Conservation (phyloP, 2,113 vertebrate genomes). For the Leptobrachium leishanense region DNA sequence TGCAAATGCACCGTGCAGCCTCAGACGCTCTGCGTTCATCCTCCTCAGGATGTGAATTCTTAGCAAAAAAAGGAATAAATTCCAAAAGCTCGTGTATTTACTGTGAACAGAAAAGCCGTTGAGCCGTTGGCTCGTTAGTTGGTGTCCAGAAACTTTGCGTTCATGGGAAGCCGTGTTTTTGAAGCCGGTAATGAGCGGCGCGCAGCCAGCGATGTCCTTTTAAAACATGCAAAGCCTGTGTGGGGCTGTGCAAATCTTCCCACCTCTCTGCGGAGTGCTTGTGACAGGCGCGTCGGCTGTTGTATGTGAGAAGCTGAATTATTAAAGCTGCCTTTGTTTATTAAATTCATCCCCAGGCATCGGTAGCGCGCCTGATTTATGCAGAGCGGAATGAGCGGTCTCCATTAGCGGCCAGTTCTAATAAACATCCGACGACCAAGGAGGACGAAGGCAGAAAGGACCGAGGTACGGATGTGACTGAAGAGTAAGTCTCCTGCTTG, state of each 20-base stretch:
- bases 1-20: too few relatives aligned
- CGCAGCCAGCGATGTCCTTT: constrained; percentile 8
- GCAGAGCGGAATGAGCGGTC: constrained; percentile 23
- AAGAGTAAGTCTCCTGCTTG: background rate
- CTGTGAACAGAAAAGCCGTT: background rate
- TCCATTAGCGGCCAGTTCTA: constrained; percentile 27
- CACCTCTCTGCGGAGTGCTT: constrained; percentile 62
- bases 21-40: too few relatives aligned
- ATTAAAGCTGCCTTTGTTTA: constrained; percentile 75
- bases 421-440: background rate
- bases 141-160: background rate
- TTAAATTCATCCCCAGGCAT: constrained; percentile 64
- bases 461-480: background rate
- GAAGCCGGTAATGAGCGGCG: background rate
- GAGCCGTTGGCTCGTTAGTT: background rate
- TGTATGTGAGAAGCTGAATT: constrained; percentile 63
- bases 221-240: constrained; percentile 69
- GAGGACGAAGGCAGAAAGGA: background rate
- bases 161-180: background rate
- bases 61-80: too few relatives aligned
- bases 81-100: background rate
- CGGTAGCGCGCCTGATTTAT: constrained; percentile 50
- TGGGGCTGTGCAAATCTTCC: constrained; percentile 61
- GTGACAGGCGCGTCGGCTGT: constrained; percentile 71
- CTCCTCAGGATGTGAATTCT: too few relatives aligned